These are phyloP conservation scores for Baccha elongata DNA, from an alignment of 2,888 invertebrate species.

Conservation along the genomic window DNA sequence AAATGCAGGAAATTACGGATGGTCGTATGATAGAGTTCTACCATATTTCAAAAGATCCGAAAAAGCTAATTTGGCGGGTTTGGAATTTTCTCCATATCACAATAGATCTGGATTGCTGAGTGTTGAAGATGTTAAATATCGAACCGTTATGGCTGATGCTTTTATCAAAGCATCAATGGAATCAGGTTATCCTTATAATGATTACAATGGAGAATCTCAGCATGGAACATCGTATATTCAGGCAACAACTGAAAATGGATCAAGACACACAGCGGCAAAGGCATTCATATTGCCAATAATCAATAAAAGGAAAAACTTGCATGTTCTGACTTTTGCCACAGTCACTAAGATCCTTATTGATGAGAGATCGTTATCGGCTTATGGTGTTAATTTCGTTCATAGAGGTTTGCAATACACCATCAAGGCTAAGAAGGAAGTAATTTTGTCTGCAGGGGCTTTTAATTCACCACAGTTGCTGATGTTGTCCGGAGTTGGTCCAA, in stretches of 20 bases:
- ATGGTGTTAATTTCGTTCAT: slow-evolving; percentile 84
- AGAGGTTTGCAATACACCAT: slow-evolving; percentile 81
- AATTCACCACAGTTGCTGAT: slow-evolving; percentile 92
- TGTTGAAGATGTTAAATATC: slow-evolving; percentile 83
- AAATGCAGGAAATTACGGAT: slow-evolving; percentile 86
- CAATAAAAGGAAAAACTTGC: slow-evolving; percentile 82
- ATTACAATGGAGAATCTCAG: slow-evolving; percentile 85
- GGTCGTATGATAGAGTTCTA: slow-evolving; percentile 85
- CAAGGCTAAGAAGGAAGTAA: slow-evolving; percentile 85
- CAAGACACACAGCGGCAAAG: slow-evolving; percentile 83
- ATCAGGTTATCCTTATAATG: slow-evolving; percentile 84
- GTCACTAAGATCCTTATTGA: slow-evolving; percentile 84
- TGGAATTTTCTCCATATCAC: slow-evolving; percentile 83
- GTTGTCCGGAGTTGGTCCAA: slow-evolving; percentile 89
- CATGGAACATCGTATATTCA: slow-evolving; percentile 85
- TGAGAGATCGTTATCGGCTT: slow-evolving; percentile 80
- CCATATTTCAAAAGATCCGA: slow-evolving; percentile 85
- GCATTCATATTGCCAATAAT: slow-evolving; percentile 83
- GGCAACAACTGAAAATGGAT: slow-evolving; percentile 84
- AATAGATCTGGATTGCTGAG: slow-evolving; percentile 84
- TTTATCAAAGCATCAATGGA: slow-evolving; percentile 85
- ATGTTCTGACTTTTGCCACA: slow-evolving; percentile 82
- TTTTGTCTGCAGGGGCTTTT: slow-evolving; percentile 82
- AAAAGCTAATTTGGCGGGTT: slow-evolving; percentile 82
- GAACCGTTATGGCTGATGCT: slow-evolving; percentile 84